Percentiles rank a stretch among this genome's conserved stretches.
Evolutionary conservation across 2,113 vertebrate genomes (phyloP).

Genomic region (Oryzias javanicus): DNA sequence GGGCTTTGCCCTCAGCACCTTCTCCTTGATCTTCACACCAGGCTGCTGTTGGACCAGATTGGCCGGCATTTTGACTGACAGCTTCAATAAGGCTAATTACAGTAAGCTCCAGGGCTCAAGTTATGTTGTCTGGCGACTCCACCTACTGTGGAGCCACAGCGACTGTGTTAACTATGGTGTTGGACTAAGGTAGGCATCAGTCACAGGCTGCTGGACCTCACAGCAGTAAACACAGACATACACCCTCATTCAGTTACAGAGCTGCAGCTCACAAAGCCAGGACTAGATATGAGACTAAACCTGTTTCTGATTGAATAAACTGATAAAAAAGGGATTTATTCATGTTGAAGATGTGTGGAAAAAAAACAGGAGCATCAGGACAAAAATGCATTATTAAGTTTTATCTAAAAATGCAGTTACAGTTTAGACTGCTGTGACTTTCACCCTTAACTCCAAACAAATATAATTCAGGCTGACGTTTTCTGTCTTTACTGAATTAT

Average conservation of each 20-base stretch:
- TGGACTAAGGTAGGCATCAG: conserved; percentile 61
- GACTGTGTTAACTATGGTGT: conserved; percentile 65
- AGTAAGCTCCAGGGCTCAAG: conserved; percentile 66
- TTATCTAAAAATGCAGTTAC: too few species aligned
- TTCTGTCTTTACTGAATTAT: too few species aligned
- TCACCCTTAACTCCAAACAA: too few species aligned
- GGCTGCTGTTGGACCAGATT: conserved; percentile 48
- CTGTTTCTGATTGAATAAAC: neutral
- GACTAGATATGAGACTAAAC: neutral
- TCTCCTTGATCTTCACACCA: conserved; percentile 63
- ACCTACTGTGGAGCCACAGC: conserved; percentile 71
- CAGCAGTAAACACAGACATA: conserved; percentile 59
- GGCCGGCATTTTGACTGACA: conserved; percentile 64
- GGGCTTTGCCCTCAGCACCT: conserved; percentile 42
- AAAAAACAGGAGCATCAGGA: too few species aligned
- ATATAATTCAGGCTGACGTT: too few species aligned
- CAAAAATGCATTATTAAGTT: too few species aligned
- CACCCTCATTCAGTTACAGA: conserved; percentile 7
- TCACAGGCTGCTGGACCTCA: conserved; percentile 60
- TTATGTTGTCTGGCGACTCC: conserved; percentile 71
- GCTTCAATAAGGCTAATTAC: conserved; percentile 76
- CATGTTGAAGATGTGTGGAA: too few species aligned
- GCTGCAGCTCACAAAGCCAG: neutral
- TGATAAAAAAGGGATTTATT: too few species aligned
- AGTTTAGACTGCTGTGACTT: too few species aligned